Percentiles rank a stretch among this genome's conserved stretches.
Conservation (phyloP, 2,888 invertebrate species). For the Himalopsyche kuldschensis region DNA sequence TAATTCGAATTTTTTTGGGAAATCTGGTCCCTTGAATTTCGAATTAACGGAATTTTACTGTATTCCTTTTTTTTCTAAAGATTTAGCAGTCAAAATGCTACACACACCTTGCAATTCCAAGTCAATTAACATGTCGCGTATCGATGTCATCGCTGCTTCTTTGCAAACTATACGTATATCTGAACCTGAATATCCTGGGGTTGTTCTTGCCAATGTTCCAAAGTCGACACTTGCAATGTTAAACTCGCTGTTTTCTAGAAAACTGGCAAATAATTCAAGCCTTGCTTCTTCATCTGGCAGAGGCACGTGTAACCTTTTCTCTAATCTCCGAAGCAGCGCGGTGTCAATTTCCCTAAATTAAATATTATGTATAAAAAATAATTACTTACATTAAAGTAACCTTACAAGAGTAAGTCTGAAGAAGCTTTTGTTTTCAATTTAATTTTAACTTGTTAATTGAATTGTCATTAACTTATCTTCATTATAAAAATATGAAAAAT, state of each 20-base stretch:
- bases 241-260: conserved; percentile 56
- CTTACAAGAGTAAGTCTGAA: too few species aligned
- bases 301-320: conserved; percentile 81
- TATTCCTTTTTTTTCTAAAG: too few species aligned
- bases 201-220: conserved; percentile 56
- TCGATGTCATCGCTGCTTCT: conserved; percentile 81
- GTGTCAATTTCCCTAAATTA: conserved; percentile 77
- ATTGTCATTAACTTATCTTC: too few species aligned
- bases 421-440: too few species aligned
- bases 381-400: too few species aligned
- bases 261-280: conserved; percentile 66
- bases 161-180: conserved; percentile 87
- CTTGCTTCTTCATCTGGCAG: conserved; percentile 72
- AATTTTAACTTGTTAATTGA: too few species aligned
- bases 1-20: too few species aligned
- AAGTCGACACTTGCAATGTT: conserved; percentile 54
- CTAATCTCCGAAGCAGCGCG: conserved; percentile 84
- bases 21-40: too few species aligned
- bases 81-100: background rate
- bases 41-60: too few species aligned
- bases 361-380: conserved; percentile 14
- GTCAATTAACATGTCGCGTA: conserved; percentile 60
- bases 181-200: conserved; percentile 83
- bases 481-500: too few species aligned
- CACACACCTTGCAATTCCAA: conserved; percentile 1